These are phyloP conservation scores for Polydrusus cervinus DNA, from an alignment of 2,888 invertebrate species.

Conservation along the genomic window DNA sequence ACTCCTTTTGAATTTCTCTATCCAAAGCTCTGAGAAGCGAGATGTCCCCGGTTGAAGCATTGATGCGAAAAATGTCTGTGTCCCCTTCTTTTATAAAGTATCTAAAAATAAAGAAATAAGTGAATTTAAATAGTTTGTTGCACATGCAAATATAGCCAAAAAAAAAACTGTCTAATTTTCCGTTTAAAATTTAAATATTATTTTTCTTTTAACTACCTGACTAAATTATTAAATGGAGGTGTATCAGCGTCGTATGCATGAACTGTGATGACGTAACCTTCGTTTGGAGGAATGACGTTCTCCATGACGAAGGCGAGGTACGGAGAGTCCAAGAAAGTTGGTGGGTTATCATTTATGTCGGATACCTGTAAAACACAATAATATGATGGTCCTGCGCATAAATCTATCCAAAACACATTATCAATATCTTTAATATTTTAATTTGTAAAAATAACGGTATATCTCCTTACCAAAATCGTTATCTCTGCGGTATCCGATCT, in stretches of 20 bases:
- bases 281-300: slow-evolving; percentile 87
- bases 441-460: background rate
- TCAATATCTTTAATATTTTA: background rate
- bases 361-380: slow-evolving; percentile 72
- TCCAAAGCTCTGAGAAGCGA: slow-evolving; percentile 88
- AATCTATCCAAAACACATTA: too few species aligned
- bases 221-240: slow-evolving; percentile 90
- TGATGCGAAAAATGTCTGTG: slow-evolving; percentile 91
- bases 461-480: slow-evolving; percentile 77
- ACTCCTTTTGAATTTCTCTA: slow-evolving; percentile 88
- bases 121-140: too few species aligned
- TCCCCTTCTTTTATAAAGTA: slow-evolving; percentile 96
- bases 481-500: slow-evolving; percentile 87
- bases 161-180: too few species aligned
- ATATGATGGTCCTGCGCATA: too few species aligned
- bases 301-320: slow-evolving; percentile 96
- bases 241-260: slow-evolving; percentile 94
- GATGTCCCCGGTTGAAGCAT: slow-evolving; percentile 93
- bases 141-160: too few species aligned
- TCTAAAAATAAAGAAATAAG: slow-evolving; percentile 36
- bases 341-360: slow-evolving; percentile 95
- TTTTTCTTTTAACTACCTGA: slow-evolving; percentile 72
- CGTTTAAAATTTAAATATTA: background rate
- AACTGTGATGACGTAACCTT: slow-evolving; percentile 84
- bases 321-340: slow-evolving; percentile 95